Base-by-base conservation (phyloP, 53 echinoderm and acorn worm species). In the Temnopleurus reevesii region DNA sequence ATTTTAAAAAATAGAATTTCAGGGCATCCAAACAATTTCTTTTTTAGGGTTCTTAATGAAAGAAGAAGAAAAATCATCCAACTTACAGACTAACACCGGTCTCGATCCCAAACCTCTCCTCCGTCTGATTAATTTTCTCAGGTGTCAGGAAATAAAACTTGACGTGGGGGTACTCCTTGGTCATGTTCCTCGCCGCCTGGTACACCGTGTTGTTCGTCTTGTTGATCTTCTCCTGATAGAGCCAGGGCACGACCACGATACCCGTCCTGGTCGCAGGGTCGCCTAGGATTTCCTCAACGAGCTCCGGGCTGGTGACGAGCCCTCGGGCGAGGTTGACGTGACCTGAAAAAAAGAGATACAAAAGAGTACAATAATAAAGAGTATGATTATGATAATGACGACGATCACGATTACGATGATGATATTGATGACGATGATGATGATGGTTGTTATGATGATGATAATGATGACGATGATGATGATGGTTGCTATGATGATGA, bases 241-340 rank as follows among this genome's bases (percentile, higher is more conserved):
- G 86, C 95, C 95, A 95, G 31, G 93, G 93, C 1, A 95, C 89
- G 58, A 95, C 92, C 43, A 93, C 58, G 17, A 91, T 92, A 45
- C 92, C 90, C 2, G 95, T 87, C 85, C 81, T 57, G 8, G 95
- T 95, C 31, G 90, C 65, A 2, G 55, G 47, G 63, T 95, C 91
- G 77, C 76, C 91, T 7, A 95, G 89, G 71, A 93, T 89, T 65
- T 95, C 91, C 8, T 91, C 60, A 47, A 91, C 89, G 19, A 90
- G 89, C 0, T 91, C 76, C 18, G 51, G 47, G 83, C 90, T 91
- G 61, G 91, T 91, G 89, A 83, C 81, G 53, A 95, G 87, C 53
- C 91, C 91, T 21, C 89, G 5, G 19, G 53, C 51, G 41, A 95
- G 86, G 53, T 93, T 93, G 38, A 93, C 93, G 92, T 93, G 90